Evolutionary conservation across 2,888 invertebrate species (phyloP).

Genomic region (Pseudolycoriella hygida): DNA sequence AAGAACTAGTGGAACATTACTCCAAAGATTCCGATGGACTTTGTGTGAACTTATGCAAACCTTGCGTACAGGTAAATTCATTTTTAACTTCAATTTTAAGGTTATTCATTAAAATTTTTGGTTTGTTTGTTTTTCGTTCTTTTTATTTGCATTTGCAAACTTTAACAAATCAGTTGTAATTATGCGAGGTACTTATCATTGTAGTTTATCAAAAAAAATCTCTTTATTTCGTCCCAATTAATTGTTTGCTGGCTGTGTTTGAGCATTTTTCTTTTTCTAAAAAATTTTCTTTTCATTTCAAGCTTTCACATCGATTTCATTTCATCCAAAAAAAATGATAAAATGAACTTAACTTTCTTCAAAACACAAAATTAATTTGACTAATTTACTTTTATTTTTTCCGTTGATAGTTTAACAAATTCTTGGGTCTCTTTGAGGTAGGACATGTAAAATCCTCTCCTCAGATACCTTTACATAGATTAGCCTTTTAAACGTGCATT

Average conservation of each 20-base stretch:
- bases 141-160: not conserved
- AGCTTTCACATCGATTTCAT: too few species aligned
- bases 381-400: conserved; percentile 12
- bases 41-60: conserved; percentile 90
- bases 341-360: too few species aligned
- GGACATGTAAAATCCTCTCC: conserved; percentile 13
- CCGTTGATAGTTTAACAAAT: conserved; percentile 25
- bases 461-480: not conserved
- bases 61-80: conserved; percentile 69
- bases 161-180: not conserved
- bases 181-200: not conserved
- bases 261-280: too few species aligned
- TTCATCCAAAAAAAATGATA: too few species aligned
- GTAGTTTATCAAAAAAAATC: too few species aligned
- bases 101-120: not conserved
- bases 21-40: conserved; percentile 95
- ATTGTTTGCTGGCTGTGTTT: too few species aligned
- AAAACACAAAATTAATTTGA: conserved; percentile 9
- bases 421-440: conserved; percentile 31
- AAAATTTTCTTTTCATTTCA: too few species aligned
- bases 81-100: conserved; percentile 5
- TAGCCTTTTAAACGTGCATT: not conserved
- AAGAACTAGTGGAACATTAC: conserved; percentile 95
- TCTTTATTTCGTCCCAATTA: too few species aligned
- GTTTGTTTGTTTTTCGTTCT: not conserved